phyloP scores from a whole-genome alignment of 2,797 vertebrate genomes.

The Eulemur coronatus region DNA sequence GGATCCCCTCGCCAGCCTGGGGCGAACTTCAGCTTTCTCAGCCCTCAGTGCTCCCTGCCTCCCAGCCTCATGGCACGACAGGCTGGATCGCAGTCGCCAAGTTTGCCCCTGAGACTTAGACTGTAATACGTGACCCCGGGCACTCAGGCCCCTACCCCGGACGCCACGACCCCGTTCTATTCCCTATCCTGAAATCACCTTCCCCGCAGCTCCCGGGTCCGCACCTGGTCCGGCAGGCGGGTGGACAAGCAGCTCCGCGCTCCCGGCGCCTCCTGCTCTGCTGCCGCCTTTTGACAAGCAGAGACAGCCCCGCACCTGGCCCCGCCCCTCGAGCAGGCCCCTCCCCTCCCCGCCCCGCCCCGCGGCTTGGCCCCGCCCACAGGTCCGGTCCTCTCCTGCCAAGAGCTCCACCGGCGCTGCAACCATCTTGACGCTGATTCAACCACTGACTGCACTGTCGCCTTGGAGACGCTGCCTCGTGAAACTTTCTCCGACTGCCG shows the following conservation, averaged over 20 bases:
- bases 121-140: not conserved
- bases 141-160: not conserved
- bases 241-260: conserved; percentile 46
- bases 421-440: conserved; percentile 47
- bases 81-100: conserved; percentile 27
- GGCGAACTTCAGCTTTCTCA: conserved; percentile 14
- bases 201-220: not conserved
- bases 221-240: conserved; percentile 66
- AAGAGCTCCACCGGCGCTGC: rapidly evolving
- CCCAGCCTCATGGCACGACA: conserved; percentile 59
- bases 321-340: not conserved
- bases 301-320: conserved; percentile 71
- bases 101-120: not conserved
- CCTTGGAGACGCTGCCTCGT: not conserved
- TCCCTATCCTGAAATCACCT: not conserved
- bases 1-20: not conserved
- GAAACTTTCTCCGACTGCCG: not conserved
- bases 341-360: not conserved
- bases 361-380: conserved; percentile 20
- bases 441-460: not conserved
- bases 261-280: not conserved
- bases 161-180: not conserved
- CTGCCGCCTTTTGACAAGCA: conserved; percentile 77
- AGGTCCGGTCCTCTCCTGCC: not conserved
- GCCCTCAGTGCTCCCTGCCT: conserved; percentile 10